Evolutionary conservation across 2,888 invertebrate species (phyloP), one percentile per base, ranked within the genome.

Genomic region (Trachelus iudaicus): DNA sequence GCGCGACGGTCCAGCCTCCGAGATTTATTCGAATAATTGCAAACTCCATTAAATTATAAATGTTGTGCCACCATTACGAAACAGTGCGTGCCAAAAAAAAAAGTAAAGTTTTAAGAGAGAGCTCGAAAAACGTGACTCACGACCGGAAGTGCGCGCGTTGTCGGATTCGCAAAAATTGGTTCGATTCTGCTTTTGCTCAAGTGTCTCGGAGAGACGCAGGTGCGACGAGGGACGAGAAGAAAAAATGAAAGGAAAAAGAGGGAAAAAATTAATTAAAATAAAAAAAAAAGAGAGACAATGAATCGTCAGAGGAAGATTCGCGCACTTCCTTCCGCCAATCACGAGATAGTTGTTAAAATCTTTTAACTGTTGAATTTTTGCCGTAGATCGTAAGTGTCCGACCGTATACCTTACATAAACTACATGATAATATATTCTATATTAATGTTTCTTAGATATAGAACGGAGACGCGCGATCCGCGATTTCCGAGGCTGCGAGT

Each of bases 351-450:
- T 88, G 88, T 88, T 88, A 88, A 82, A 88, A 87, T 90, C 89
- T 90, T 90, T 90, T 89, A 89, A 90, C 87, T 90, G 90, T 90
- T 90, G 89, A 90, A 88, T 87, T 90, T 89, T 89, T 87, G 89
- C 90, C 83, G 89, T 90, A 90, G 89, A 84, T 87, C 83, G 84
- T 90, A 90, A 90, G 90, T 90, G 89, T 90, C 90, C 88, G 89
- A 88, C 87, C 87, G 87, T 89, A 89, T 88, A 90, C 85, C 87
- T 87, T 86, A 86, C 87, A 87, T 86, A 76, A 89, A 87, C 86
- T 85, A 89, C 84, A 86, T 81, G 82, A 88, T 88, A 88, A 87
- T 89, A 88, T 89, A 89, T 89, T 89, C 90, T 90, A 89, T 87
- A 90, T 90, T 89, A 90, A 90, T 89, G 90, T 90, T 90, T 89